Base-by-base conservation (phyloP, 2,888 invertebrate species). In the Prenolepis imparis region DNA sequence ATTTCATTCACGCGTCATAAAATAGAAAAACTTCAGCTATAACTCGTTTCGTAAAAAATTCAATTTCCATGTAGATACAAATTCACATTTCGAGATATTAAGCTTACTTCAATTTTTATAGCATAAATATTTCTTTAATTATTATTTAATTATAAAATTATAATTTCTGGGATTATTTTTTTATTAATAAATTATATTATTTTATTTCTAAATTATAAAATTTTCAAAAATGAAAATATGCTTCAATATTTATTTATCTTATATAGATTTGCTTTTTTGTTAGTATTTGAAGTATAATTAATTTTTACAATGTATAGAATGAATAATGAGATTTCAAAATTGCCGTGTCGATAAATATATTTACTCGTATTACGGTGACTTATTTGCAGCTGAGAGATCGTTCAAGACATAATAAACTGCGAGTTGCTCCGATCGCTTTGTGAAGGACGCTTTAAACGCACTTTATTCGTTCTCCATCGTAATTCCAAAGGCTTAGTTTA, bases 401-500 rank as follows among this genome's bases (percentile, higher is more conserved):
- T 77, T 67, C 36, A 18, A 5, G 15, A 5, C 28, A 28, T 78
- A 78, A 67, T 68, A 70, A 78, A 24, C 59, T 48, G 59, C 21
- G 44, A 80, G 70, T 24, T n/a, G 59, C 12, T 59, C 32, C 41
- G 41, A 59, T 78, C 67, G 11, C 32, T 67, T 55, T 64, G 59
- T n/a, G n/a, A 67, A 78, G 21, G 21, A 5, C 12, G 12, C 28
- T 39, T 80, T 9, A 70, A 48, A 80, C 44, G 78, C 72, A 44
- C 18, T 59, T 57, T n/a, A 57, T 78, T 39, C 44, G 44, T 66
- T 70, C 18, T 18, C 44, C 32, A 59, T 68, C 78, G 15, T 70
- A 67, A 68, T 80, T 80, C 59, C 78, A 21, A 78, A 57, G 32
- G 36, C 44, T 61, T 18, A 41, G 78, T 80, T 59, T 70, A 78